These are phyloP conservation scores for Ictalurus furcatus DNA, from an alignment of 2,113 vertebrate genomes.

Conservation along the genomic window DNA sequence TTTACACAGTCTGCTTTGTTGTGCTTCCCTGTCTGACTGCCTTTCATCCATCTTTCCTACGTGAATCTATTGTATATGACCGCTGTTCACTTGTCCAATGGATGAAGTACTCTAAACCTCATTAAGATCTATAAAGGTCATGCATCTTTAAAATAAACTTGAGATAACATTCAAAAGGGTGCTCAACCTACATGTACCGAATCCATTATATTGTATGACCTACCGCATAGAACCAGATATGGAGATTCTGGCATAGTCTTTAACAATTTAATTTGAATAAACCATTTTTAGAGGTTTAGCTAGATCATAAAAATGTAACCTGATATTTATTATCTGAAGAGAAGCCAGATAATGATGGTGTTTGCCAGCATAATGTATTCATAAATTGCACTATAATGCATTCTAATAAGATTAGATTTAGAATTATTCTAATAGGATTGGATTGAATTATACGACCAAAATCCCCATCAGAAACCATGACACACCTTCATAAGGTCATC, in stretches of 20 bases:
- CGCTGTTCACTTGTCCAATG: background rate
- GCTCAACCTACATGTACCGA: background rate
- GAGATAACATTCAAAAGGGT: background rate
- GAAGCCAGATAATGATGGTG: background rate
- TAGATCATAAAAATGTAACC: background rate
- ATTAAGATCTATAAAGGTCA: background rate
- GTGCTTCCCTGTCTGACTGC: constrained; percentile 39
- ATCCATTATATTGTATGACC: background rate
- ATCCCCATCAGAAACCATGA: background rate
- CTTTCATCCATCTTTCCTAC: constrained; percentile 16
- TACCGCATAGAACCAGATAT: background rate
- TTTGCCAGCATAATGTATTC: background rate
- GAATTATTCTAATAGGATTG: background rate
- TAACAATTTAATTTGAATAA: background rate
- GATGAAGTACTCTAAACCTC: background rate
- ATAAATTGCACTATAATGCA: background rate
- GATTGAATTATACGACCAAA: background rate
- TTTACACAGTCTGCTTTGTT: constrained; percentile 36
- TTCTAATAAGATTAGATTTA: background rate
- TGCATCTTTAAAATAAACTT: background rate
- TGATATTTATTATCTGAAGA: background rate
- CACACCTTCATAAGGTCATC: background rate
- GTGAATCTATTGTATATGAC: background rate
- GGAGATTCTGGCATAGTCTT: background rate
- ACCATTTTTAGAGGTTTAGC: background rate